Conservation (phyloP, 2,797 vertebrate species). For the Neomorphus geoffroyi region DNA sequence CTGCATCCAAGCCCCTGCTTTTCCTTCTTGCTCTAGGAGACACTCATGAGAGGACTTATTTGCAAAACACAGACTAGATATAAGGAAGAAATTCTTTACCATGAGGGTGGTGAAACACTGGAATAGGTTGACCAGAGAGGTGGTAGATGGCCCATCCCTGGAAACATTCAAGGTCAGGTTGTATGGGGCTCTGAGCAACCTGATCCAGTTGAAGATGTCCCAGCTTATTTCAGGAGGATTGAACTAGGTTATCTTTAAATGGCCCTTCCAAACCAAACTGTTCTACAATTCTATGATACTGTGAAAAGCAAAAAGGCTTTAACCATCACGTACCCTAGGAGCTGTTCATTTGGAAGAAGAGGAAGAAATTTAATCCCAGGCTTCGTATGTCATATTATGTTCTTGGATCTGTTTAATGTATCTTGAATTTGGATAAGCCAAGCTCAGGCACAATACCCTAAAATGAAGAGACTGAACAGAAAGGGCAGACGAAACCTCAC, state of each 20-base stretch:
- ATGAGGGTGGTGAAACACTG: too few relatives aligned
- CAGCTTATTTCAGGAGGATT: too few relatives aligned
- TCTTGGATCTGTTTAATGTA: background rate
- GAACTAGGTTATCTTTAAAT: too few relatives aligned
- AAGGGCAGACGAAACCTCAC: background rate
- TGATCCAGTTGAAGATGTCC: too few relatives aligned
- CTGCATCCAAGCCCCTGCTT: background rate
- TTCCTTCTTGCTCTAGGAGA: background rate
- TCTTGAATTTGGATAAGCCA: background rate
- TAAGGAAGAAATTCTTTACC: too few relatives aligned
- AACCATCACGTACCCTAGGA: background rate
- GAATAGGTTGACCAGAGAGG: too few relatives aligned
- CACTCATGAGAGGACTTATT: background rate
- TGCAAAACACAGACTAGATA: background rate
- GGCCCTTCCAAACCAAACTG: too few relatives aligned
- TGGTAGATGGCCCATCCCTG: too few relatives aligned
- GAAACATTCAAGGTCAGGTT: too few relatives aligned
- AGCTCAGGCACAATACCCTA: background rate
- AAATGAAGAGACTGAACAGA: background rate
- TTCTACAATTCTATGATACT: too few relatives aligned
- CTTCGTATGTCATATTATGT: background rate
- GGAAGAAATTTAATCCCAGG: background rate
- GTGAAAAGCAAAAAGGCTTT: background rate
- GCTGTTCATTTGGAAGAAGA: background rate
- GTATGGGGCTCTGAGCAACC: too few relatives aligned